These are phyloP conservation scores for Apis laboriosa DNA, from an alignment of 1,140 invertebrate genomes.

Conservation along the genomic window DNA sequence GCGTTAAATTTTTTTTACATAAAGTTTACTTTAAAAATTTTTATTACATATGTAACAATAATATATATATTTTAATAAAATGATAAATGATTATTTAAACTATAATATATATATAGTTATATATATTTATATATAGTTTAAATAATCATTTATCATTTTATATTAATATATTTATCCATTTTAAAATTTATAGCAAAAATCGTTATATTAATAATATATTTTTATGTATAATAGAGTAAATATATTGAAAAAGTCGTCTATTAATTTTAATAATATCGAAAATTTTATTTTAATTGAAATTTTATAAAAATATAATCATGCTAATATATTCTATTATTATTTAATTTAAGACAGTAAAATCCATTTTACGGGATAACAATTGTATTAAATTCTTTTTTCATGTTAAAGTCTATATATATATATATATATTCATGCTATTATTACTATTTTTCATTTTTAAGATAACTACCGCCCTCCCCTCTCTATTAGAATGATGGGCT, in stretches of 20 bases:
- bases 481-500: constrained; percentile 66
- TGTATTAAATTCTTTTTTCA: constrained; percentile 53
- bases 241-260: constrained; percentile 26
- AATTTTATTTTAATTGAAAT: constrained; percentile 36
- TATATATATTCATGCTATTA: constrained; percentile 73
- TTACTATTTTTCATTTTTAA: constrained; percentile 67
- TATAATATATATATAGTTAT: background rate
- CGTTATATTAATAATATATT: constrained; percentile 9
- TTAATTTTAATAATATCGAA: constrained; percentile 34
- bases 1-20: background rate
- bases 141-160: background rate
- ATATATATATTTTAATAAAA: no score
- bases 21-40: background rate
- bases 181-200: background rate
- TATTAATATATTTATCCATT: constrained; percentile 2
- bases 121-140: constrained; percentile 23
- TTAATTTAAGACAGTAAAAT: background rate
- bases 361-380: constrained; percentile 36
- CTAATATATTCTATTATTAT: background rate
- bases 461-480: constrained; percentile 53
- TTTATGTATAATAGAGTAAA: constrained; percentile 6
- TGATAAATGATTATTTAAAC: constrained; percentile 28
- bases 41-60: background rate
- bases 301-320: background rate
- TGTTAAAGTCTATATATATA: constrained; percentile 4